A percentile compares a stretch with the other conserved stretches of the same genome.
phyloP scores from a whole-genome alignment of 2,888 invertebrate genomes.

The Zaprionus bogoriensis region DNA sequence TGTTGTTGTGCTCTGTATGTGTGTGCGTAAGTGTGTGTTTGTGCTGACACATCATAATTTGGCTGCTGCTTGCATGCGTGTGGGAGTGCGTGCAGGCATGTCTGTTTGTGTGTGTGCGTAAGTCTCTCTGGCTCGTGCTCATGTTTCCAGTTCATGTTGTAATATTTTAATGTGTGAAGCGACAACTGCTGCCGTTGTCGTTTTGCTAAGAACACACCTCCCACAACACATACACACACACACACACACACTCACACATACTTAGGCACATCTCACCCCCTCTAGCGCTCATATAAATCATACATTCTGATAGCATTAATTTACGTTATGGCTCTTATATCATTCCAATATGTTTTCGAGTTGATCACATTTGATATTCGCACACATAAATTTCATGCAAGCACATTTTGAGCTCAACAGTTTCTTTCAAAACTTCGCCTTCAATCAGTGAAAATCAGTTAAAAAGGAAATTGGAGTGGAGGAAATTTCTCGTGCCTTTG shows the following conservation, averaged over 20 bases:
- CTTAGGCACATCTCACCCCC: background rate
- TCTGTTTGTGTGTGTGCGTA: conserved; percentile 18
- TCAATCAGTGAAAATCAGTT: background rate
- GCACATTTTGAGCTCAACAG: conserved; percentile 15
- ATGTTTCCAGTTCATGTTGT: conserved; percentile 76
- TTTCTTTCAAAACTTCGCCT: conserved; percentile 1
- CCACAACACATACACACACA: background rate
- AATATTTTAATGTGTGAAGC: conserved; percentile 76
- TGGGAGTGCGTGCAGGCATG: conserved; percentile 1
- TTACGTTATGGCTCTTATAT: conserved; percentile 51
- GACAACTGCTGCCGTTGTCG: conserved; percentile 75
- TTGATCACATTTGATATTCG: conserved; percentile 41
- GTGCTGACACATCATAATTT: conserved; percentile 73
- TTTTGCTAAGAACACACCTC: conserved; percentile 46
- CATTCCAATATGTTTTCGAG: conserved; percentile 64
- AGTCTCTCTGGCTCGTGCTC: conserved; percentile 54
- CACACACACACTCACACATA: background rate
- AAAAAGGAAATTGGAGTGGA: background rate
- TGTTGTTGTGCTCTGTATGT: conserved; percentile 17
- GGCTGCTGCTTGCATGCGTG: conserved; percentile 40
- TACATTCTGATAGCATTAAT: conserved; percentile 60
- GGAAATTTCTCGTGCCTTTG: background rate
- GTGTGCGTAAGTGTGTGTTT: conserved; percentile 20
- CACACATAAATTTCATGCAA: conserved; percentile 31
- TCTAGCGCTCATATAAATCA: conserved; percentile 56